Conservation (phyloP, 2,113 vertebrate genomes). For the Pomatostomus ruficeps region DNA sequence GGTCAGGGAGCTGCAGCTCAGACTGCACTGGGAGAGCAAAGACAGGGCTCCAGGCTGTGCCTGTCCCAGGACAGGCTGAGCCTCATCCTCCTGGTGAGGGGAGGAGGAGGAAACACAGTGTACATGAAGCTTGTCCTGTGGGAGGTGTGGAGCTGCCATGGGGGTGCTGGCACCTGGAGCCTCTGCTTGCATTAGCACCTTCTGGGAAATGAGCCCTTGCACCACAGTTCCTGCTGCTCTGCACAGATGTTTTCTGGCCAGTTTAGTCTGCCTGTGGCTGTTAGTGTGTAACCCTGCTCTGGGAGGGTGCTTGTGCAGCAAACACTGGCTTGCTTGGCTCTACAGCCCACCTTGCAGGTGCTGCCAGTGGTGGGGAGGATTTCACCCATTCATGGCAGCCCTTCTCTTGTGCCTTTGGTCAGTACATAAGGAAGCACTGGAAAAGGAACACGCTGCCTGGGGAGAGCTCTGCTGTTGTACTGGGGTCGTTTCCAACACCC, state of each 20-base stretch:
- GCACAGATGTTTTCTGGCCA: background rate
- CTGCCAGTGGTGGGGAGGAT: background rate
- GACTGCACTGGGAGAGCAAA: background rate
- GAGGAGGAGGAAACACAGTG: accelerated
- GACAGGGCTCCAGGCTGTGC: background rate
- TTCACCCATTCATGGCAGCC: background rate
- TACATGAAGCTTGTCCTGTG: accelerated
- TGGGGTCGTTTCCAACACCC: background rate
- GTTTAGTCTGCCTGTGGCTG: background rate
- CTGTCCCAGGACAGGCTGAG: background rate
- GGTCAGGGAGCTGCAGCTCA: background rate
- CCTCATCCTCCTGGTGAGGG: accelerated
- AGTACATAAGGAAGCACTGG: background rate
- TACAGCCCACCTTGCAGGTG: background rate
- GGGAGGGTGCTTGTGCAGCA: background rate
- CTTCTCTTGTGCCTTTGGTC: background rate
- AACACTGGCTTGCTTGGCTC: background rate
- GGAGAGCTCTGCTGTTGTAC: background rate
- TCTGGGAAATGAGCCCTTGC: background rate
- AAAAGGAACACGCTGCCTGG: background rate
- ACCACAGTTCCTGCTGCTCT: background rate
- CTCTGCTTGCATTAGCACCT: background rate
- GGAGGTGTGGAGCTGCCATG: background rate
- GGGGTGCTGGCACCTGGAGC: background rate
- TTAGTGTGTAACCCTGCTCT: background rate